Conservation (phyloP, 2,113 vertebrate genomes). For the Mustela lutreola region DNA sequence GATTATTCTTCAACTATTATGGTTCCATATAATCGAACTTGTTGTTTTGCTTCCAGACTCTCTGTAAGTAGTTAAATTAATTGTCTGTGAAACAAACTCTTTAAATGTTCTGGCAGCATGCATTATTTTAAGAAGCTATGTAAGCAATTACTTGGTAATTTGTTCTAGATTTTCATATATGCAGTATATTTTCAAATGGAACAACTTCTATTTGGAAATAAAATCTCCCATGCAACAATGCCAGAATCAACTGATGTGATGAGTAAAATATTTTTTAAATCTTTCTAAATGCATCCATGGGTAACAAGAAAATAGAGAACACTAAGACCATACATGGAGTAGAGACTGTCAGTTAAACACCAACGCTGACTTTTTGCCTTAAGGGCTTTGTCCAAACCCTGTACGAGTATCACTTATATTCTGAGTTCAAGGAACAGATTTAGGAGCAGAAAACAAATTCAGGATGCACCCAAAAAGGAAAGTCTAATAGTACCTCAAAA, state of each 20-base stretch:
- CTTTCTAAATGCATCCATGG: neutral
- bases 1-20: slow-evolving; percentile 47
- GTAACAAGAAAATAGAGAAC: slow-evolving; percentile 13
- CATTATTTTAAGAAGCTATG: slow-evolving; percentile 69
- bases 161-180: slow-evolving; percentile 50
- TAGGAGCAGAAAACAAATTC: slow-evolving; percentile 1
- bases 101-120: slow-evolving; percentile 65
- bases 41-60: slow-evolving; percentile 52
- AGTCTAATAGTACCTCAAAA: neutral
- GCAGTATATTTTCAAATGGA: slow-evolving; percentile 19
- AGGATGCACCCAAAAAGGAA: neutral
- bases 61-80: slow-evolving; percentile 73
- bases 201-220: slow-evolving; percentile 59
- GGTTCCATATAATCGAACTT: slow-evolving; percentile 59
- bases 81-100: slow-evolving; percentile 67
- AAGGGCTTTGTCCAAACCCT: neutral
- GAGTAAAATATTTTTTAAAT: slow-evolving; percentile 21
- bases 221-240: neutral
- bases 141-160: slow-evolving; percentile 62
- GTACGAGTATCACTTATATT: neutral
- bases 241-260: neutral
- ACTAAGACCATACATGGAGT: neutral
- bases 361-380: neutral
- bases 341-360: neutral
- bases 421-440: neutral